Evolutionary conservation across 2,888 invertebrate genomes (phyloP), one percentile per base, ranked within the genome.

Genomic region (Pheosia tremula): DNA sequence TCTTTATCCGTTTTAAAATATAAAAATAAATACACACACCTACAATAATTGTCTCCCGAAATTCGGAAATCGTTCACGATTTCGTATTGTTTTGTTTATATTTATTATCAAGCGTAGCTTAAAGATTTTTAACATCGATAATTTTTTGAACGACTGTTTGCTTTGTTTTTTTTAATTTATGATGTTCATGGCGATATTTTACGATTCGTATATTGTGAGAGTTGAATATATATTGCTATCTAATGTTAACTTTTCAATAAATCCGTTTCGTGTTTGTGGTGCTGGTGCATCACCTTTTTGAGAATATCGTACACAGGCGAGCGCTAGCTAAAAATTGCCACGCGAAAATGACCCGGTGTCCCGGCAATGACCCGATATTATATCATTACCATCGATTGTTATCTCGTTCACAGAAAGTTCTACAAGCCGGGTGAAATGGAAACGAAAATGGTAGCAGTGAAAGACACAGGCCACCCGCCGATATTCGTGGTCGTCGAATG

Each of bases 351-450:
- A n/a, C n/a, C n/a, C 24, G 24, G 24, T 24, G 24, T 24, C 24
- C 24, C 24, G 24, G 24, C 24, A 24, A 24, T 24, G 24, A 24
- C 24, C 24, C 24, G 24, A 24, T 24, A 24, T 24, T 24, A 24
- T 24, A 24, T 24, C 2, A 24, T 24, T 24, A 24, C 24, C 24
- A 24, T 24, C 24, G 24, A 24, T 24, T 24, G 24, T 24, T 9
- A 43, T 43, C 43, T 9, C 13, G 13, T 61, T 85, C 85, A 11
- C 74, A 93, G 93, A 71, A 93, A 91, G 67, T 92, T 96, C 82
- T 96, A 96, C 86, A 96, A 96, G 77, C 97, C 97, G 0, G 97
- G 97, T 6, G 95, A 94, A 38, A 85, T 94, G 9, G 96, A 97
- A 78, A 95, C 94, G 1, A 94, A 95, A 45, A 95, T 97, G 70